Evolutionary conservation across 2,888 invertebrate species (phyloP), one percentile per base, ranked within the genome.

Genomic region (Diarsia mendica): DNA sequence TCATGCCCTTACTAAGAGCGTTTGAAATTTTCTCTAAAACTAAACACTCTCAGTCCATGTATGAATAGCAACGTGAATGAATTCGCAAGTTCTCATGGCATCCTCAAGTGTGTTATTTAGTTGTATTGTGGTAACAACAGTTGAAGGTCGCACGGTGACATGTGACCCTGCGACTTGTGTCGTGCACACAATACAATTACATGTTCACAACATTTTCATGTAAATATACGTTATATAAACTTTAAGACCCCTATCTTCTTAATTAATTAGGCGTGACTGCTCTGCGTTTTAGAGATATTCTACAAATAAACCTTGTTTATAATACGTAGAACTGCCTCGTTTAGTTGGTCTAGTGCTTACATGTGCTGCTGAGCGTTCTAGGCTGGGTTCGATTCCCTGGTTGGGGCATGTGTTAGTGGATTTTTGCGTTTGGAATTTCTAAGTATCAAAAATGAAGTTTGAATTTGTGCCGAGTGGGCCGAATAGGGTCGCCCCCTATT

Each of bases 121-220:
- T 80, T 68, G 51, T 53, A 60, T 68, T 46, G 51, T 53, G 28
- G 15, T 51, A 49, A 33, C 53, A 68, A 49, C 20, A 63, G 66
- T 49, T n/a, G 61, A 79, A 73, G 75, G 80, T 48, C 80, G 5
- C 65, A n/a, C 51, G 49, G 13, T 75, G 65, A 49, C 67, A 75
- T 55, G 68, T 61, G 79, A 73, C 39, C 28, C 28, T 28, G 28
- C 28, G 28, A 39, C 53, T 13, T 20, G 64, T 9, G n/a, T 58
- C 61, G 11, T 55, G 53, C 39, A 51, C n/a, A 60, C 51, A 28
- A 66, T 61, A 79, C 28, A 55, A 67, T 49, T 33, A 33, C 2
- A 68, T 66, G 48, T 53, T 63, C 44, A 63, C 66, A 55, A 79
- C 15, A 66, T 53, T 79, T 64, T 33, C 13, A 60, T 60, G 23